A percentile compares a stretch with the other conserved stretches of the same genome.
phyloP scores from a whole-genome alignment of 2,888 invertebrate genomes.

The Onthophagus sagittarius region DNA sequence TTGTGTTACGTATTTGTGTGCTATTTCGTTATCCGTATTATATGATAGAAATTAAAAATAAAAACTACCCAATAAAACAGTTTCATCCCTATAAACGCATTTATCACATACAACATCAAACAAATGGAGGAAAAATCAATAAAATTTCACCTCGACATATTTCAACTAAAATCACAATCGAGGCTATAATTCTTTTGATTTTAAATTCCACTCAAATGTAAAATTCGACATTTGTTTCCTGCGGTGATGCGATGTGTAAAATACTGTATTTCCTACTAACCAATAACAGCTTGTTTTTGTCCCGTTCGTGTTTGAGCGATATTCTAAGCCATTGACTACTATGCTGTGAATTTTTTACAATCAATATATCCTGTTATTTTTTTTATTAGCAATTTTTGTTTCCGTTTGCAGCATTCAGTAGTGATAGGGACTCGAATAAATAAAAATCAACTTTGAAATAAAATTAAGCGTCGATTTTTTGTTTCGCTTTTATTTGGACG shows the following conservation, averaged over 20 bases:
- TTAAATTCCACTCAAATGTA: neutral
- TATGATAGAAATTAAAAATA: neutral
- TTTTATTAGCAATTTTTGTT: too few relatives aligned
- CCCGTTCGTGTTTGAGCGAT: too few relatives aligned
- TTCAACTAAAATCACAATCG: neutral
- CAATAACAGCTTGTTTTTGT: neutral
- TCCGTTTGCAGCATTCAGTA: too few relatives aligned
- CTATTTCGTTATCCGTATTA: too few relatives aligned
- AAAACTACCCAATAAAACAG: neutral
- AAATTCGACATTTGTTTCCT: neutral
- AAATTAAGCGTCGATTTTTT: constrained; percentile 13
- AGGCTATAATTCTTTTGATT: neutral
- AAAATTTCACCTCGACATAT: neutral
- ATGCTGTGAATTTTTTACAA: too few relatives aligned
- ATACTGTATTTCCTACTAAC: neutral
- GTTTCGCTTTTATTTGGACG: neutral
- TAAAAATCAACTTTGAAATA: neutral
- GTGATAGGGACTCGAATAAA: too few relatives aligned
- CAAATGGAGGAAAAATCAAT: neutral
- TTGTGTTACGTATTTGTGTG: neutral
- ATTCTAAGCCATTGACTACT: too few relatives aligned
- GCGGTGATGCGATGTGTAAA: neutral
- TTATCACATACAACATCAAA: neutral
- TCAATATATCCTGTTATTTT: too few relatives aligned
- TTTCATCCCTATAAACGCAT: neutral